Evolutionary conservation across 1,140 invertebrate species (phyloP), one percentile per base, ranked within the genome.

Genomic region (Philotrypesis tridentata): DNA sequence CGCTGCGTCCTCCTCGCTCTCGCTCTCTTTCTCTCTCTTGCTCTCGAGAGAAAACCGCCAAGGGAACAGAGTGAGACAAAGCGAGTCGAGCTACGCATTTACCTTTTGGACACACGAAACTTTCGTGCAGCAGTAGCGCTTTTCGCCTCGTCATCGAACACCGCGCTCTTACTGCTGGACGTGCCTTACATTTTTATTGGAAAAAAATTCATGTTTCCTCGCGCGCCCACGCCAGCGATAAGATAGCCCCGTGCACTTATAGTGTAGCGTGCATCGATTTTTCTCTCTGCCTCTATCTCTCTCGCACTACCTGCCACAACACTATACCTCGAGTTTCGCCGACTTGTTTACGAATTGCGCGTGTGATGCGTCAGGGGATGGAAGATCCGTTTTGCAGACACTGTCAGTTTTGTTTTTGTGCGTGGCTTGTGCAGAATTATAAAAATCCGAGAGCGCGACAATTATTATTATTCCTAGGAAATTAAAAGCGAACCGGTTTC

Each of bases 211-310:
- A n/a, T 55, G 17, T n/a, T n/a, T 6, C 21, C 48, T 21, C 48
- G 48, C 48, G 48, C 48, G 48, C 48, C 17, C 48, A 17, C 21
- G 48, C 48, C 48, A 55, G 21, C 48, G 48, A 55, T 55, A 55
- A 55, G 48, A 55, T 55, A 55, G 48, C n/a, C n/a, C n/a, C 48
- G n/a, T 55, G 48, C 48, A 55, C 21, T 55, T 55, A 55, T 7
- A 55, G n/a, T 55, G 48, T 55, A 55, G n/a, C 48, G 48, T n/a
- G 48, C n/a, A 55, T 68, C 67, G 27, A 21, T 68, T 68, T 68
- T 37, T 68, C 17, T 33, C 29, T 68, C 31, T 68, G 6, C 17
- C 11, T 67, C 23, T 67, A 8, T 29, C 27, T 43, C 40, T 43
- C 40, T 43, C 40, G 5, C 40, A 7, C 40, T 43, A 17, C 55